Conservation (phyloP, 1,140 invertebrate genomes). For the Macrosteles quadrilineatus region DNA sequence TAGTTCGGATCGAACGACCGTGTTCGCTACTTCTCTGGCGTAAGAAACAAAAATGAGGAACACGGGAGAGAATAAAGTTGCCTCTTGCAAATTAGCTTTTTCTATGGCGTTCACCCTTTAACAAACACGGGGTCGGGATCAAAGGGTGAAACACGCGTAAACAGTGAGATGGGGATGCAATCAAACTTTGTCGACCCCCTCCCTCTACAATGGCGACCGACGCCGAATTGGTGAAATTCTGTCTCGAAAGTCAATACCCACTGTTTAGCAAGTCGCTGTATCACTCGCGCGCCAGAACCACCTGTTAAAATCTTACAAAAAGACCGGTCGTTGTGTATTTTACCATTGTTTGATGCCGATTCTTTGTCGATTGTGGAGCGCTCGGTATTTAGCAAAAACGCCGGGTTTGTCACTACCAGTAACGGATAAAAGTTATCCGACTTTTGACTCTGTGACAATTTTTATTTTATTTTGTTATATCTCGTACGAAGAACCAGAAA, state of each 20-base stretch:
- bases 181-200: conserved; percentile 7
- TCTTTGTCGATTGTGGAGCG: background rate
- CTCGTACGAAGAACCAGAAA: background rate
- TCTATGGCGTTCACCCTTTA: conserved; percentile 21
- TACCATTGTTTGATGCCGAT: conserved; percentile 4
- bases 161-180: conserved; percentile 24
- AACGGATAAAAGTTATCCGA: background rate
- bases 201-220: background rate
- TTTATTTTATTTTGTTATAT: background rate
- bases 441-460: background rate
- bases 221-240: conserved; percentile 14
- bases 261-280: conserved; percentile 7
- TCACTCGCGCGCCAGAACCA: background rate
- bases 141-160: conserved; percentile 24
- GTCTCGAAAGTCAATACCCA: conserved; percentile 13
- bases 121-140: conserved; percentile 11
- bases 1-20: too few species aligned
- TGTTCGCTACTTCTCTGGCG: background rate
- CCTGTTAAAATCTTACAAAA: background rate
- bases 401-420: background rate
- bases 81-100: conserved; percentile 15
- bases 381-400: conserved; percentile 7
- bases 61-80: conserved; percentile 18
- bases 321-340: conserved; percentile 6
- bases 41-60: conserved; percentile 14